Evolutionary conservation across 2,113 vertebrate species (phyloP), one percentile per base, ranked within the genome.

Genomic region (Notarius lentiginosus): DNA sequence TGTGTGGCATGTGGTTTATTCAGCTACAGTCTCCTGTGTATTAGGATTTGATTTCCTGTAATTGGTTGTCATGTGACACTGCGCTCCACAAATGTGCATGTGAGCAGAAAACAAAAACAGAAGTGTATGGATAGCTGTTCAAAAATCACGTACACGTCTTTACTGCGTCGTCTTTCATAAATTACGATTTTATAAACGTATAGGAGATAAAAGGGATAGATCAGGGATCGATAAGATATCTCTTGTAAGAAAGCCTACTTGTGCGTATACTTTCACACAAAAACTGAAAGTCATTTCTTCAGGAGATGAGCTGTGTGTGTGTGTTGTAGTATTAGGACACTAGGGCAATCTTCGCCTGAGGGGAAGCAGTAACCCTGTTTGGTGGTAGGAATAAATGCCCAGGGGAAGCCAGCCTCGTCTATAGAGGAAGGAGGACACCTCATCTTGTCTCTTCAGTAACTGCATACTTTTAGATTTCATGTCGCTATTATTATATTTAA

Each of bases 291-390:
- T n/a, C 0, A 11, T 66, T 76, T 81, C n/a, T 80, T 76, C 53
- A 84, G 77, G 11, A 80, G 77, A 80, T 34, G 77, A 79, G 77
- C 55, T 49, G 72, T 60, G 79, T 82, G 66, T 34, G 75, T 81
- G 72, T 68, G 66, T 55, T 81, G 84, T 63, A 89, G 82, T 91
- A 89, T 90, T 90, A 89, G 87, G 90, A 94, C 93, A 94, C 90
- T 95, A 91, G 95, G 95, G 88, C 95, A 89, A 89, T 90, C 70
- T 86, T 88, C 11, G 95, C 95, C 94, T n/a, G 89, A 93, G 95
- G 95, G 86, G 89, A 90, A 41, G 72, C 90, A 72, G 89, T 95
- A 94, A 94, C 94, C 94, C 91, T 92, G 90, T 95, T 95, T 93
- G 89, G 88, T 84, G 88, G 89, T 85, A 79, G 89, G 86, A 89